Conservation (phyloP, 2,797 vertebrate species). For the Acanthurus leucopareius region DNA sequence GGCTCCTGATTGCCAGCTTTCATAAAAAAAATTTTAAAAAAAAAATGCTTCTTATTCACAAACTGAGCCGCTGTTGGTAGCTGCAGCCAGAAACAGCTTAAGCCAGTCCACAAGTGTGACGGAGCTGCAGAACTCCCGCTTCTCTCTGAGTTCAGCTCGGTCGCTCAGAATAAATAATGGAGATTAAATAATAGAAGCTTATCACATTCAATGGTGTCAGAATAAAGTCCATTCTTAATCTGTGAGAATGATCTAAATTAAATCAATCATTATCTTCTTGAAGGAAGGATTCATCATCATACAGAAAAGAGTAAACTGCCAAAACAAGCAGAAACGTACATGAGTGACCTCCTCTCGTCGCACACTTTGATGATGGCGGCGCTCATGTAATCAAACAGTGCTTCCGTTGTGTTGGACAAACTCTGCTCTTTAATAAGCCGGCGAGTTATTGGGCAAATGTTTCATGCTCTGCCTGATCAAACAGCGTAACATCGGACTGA, state of each 20-base stretch:
- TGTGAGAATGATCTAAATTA: constrained; percentile 1
- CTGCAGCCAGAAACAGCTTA: constrained; percentile 12
- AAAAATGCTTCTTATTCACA: neutral
- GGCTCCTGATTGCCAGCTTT: constrained; percentile 25
- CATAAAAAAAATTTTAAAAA: too few relatives aligned
- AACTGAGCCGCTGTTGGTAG: constrained; percentile 23
- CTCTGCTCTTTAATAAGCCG: constrained; percentile 2
- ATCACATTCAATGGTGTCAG: neutral
- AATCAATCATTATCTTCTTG: constrained; percentile 14
- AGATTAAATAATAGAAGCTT: neutral
- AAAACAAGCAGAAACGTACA: constrained; percentile 17
- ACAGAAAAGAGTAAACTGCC: constrained; percentile 14
- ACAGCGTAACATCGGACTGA: neutral
- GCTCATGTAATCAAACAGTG: constrained; percentile 6
- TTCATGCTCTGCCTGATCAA: neutral
- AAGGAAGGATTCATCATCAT: constrained; percentile 32
- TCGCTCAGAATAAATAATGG: neutral
- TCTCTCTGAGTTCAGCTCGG: neutral
- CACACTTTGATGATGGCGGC: neutral
- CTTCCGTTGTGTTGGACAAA: neutral
- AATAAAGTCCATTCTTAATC: neutral
- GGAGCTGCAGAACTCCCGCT: neutral
- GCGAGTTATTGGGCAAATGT: neutral
- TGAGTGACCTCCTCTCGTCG: constrained; percentile 5
- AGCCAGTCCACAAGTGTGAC: neutral